Evolutionary conservation across 2,888 invertebrate genomes (phyloP).

Genomic region (Pristionchus maxplancki): DNA sequence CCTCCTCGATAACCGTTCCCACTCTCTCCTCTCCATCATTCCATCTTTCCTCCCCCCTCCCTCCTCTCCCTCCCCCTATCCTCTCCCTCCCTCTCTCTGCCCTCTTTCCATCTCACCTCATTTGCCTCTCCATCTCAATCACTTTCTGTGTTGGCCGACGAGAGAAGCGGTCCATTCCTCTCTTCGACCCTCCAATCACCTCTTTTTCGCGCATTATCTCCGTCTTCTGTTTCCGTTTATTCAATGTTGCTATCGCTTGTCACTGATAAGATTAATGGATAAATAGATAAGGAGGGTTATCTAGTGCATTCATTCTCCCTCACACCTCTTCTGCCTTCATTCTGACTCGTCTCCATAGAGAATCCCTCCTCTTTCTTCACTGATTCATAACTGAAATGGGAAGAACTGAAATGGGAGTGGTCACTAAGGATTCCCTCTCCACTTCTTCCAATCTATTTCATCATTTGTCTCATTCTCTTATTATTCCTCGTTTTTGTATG

Average conservation of each 20-base stretch:
- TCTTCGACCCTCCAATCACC: not conserved
- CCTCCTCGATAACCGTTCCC: not conserved
- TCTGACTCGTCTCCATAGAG: conserved; percentile 2
- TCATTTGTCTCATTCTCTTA: not conserved
- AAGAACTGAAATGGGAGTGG: conserved; percentile 19
- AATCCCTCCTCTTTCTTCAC: conserved; percentile 6
- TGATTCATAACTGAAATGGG: not conserved
- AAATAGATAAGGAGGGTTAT: not conserved
- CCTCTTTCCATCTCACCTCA: conserved; percentile 22
- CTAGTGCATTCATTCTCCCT: conserved; percentile 6
- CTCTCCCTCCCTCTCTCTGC: conserved; percentile 26
- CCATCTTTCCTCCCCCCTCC: not conserved
- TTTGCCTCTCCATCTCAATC: conserved; percentile 21
- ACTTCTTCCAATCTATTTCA: not conserved
- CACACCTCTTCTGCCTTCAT: not conserved
- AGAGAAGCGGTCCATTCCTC: not conserved
- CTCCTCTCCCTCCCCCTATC: conserved; percentile 3
- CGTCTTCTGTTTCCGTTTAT: not conserved
- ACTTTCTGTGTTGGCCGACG: not conserved
- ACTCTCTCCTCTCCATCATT: not conserved
- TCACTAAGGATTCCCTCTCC: not conserved
- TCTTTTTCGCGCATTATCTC: not conserved
- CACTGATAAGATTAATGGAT: not conserved
- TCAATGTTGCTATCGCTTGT: not conserved
- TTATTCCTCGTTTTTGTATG: not conserved